These are phyloP conservation scores for Chirona hameri DNA, from an alignment of 2,888 invertebrate genomes.

Conservation along the genomic window DNA sequence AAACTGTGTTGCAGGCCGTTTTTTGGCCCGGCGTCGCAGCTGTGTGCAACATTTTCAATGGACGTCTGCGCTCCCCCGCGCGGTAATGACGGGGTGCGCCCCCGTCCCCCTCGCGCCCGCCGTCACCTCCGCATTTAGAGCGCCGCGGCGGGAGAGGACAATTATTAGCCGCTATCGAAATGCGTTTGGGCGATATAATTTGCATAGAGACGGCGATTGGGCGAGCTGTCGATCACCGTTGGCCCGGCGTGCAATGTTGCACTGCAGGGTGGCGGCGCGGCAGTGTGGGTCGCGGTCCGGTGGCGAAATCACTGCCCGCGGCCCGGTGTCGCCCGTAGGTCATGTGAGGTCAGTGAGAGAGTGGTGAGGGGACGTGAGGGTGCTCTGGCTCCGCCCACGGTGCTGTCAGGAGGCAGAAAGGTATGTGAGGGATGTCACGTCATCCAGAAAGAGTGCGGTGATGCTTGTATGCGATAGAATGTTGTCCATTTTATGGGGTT, in stretches of 20 bases:
- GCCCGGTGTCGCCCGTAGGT: neutral
- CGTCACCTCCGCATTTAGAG: neutral
- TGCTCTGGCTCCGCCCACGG: too few relatives aligned
- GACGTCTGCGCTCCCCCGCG: neutral
- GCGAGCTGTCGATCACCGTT: neutral
- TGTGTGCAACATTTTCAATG: slow-evolving; percentile 26
- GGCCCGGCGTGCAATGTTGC: neutral
- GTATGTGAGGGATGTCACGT: too few relatives aligned
- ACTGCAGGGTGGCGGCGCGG: neutral
- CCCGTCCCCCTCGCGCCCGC: too few relatives aligned
- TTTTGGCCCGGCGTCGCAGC: neutral
- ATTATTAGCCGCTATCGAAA: slow-evolving; percentile 10
- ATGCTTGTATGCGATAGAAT: too few relatives aligned
- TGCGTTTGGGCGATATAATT: slow-evolving; percentile 29
- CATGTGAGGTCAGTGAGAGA: neutral
- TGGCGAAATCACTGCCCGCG: neutral
- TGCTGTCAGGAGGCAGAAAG: too few relatives aligned
- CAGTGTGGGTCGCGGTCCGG: neutral
- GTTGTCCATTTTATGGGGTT: too few relatives aligned
- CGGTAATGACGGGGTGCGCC: slow-evolving; percentile 2
- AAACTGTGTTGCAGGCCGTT: slow-evolving; percentile 26
- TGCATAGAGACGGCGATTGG: slow-evolving; percentile 25
- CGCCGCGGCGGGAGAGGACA: neutral
- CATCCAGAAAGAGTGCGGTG: too few relatives aligned
- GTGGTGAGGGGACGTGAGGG: too few relatives aligned